These are phyloP conservation scores for Drosophila aff. DNA, from an alignment of 1,140 invertebrate species.

Conservation along the genomic window DNA sequence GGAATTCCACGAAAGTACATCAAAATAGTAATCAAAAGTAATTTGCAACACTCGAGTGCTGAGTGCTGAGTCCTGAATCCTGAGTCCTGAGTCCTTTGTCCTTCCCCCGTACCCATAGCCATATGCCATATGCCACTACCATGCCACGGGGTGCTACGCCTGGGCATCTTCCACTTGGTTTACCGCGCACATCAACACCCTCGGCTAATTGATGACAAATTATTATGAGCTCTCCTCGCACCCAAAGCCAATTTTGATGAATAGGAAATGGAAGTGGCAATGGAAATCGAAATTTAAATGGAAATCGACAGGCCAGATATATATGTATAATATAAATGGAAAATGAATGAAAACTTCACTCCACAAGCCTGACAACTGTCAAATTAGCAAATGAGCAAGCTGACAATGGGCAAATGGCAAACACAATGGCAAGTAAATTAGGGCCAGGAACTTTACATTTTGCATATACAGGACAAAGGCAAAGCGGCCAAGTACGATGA, in stretches of 20 bases:
- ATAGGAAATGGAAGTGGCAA: constrained; percentile 55
- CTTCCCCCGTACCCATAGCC: constrained; percentile 19
- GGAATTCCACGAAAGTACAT: constrained; percentile 72
- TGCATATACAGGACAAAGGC: constrained; percentile 48
- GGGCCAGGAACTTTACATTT: constrained; percentile 69
- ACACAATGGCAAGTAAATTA: constrained; percentile 75
- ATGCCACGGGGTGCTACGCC: constrained; percentile 61
- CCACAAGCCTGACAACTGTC: constrained; percentile 69
- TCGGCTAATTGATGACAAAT: constrained; percentile 83
- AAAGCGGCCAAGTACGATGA: constrained; percentile 55
- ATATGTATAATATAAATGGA: constrained; percentile 12
- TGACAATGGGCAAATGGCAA: constrained; percentile 36
- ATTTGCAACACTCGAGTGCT: constrained; percentile 57
- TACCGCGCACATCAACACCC: constrained; percentile 83
- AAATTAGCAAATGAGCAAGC: constrained; percentile 72
- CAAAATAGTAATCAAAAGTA: constrained; percentile 82
- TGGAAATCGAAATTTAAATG: constrained; percentile 36
- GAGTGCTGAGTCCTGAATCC: constrained; percentile 17
- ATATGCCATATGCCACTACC: constrained; percentile 63
- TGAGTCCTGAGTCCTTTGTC: constrained; percentile 39
- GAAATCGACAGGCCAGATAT: constrained; percentile 24
- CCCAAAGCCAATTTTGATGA: constrained; percentile 82
- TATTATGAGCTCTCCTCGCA: constrained; percentile 75
- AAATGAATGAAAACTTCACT: constrained; percentile 22
- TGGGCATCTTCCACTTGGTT: constrained; percentile 74